phyloP scores from a whole-genome alignment of 1,140 invertebrate genomes.

The Liolophura sinensis region DNA sequence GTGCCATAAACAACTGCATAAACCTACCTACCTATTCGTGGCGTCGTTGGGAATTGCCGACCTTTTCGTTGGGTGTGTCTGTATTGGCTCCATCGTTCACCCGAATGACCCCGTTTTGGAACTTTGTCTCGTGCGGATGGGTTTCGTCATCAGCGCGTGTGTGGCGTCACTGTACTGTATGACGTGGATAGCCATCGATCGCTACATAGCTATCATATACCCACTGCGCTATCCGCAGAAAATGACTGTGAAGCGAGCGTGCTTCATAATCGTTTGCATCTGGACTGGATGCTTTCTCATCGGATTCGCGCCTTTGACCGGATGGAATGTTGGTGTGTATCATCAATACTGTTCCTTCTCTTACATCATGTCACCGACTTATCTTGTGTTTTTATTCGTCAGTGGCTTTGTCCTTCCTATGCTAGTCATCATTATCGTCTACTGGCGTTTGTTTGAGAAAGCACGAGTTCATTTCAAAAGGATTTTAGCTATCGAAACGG shows the following conservation, averaged over 20 bases:
- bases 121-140: constrained; percentile 29
- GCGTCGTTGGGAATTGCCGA: constrained; percentile 30
- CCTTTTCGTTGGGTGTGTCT: constrained; percentile 33
- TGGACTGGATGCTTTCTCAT: constrained; percentile 25
- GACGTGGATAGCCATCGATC: constrained; percentile 33
- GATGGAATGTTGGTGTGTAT: constrained; percentile 26
- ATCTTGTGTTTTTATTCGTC: constrained; percentile 28
- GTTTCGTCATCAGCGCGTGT: constrained; percentile 25
- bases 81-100: constrained; percentile 25
- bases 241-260: constrained; percentile 22
- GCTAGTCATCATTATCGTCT: constrained; percentile 27
- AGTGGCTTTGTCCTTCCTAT: constrained; percentile 27
- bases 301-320: constrained; percentile 32
- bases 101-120: constrained; percentile 24
- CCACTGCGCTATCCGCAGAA: constrained; percentile 25
- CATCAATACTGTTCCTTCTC: constrained; percentile 35
- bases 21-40: constrained; percentile 29
- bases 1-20: constrained; percentile 26
- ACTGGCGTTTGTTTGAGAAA: constrained; percentile 26
- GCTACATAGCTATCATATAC: constrained; percentile 32
- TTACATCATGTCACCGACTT: constrained; percentile 27
- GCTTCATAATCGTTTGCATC: constrained; percentile 11
- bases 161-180: constrained; percentile 28
- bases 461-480: constrained; percentile 35
- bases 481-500: constrained; percentile 32